Percentiles rank a stretch among this genome's conserved stretches.
Conservation (phyloP, 2,113 vertebrate genomes). For the Erythrocebus patas region DNA sequence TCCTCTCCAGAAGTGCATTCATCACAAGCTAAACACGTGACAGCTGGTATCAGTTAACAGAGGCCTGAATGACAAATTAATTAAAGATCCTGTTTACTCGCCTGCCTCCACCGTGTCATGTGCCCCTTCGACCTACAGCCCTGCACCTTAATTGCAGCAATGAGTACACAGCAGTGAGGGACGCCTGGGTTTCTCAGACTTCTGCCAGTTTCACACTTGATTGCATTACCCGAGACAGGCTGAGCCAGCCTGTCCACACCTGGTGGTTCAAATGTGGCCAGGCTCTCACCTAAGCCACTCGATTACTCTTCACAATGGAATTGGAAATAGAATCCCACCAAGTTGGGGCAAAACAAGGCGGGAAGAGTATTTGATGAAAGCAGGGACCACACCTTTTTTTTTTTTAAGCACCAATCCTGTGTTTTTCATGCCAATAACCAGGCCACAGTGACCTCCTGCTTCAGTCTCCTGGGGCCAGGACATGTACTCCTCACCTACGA, state of each 20-base stretch:
- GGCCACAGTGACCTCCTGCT: neutral
- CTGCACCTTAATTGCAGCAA: slow-evolving; percentile 47
- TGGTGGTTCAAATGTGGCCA: neutral
- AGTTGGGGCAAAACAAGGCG: neutral
- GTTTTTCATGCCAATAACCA: slow-evolving; percentile 38
- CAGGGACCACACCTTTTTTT: neutral
- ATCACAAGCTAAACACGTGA: neutral
- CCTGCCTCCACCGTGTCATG: neutral
- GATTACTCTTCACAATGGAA: neutral
- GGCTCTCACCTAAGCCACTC: neutral
- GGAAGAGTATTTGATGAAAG: neutral
- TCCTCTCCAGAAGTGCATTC: neutral
- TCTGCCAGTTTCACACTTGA: slow-evolving; percentile 35
- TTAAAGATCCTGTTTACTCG: neutral
- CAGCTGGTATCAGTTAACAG: neutral
- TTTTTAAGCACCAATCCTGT: neutral
- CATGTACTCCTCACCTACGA: fast-evolving
- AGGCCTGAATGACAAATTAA: neutral
- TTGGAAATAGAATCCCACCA: neutral
- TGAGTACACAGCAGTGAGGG: neutral
- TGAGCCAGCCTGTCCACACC: neutral
- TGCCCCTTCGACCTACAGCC: neutral
- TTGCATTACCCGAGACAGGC: neutral
- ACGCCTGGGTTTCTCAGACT: neutral
- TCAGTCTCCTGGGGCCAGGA: neutral